Evolutionary conservation across 1,140 invertebrate genomes (phyloP).

Genomic region (Arctopsyche grandis): DNA sequence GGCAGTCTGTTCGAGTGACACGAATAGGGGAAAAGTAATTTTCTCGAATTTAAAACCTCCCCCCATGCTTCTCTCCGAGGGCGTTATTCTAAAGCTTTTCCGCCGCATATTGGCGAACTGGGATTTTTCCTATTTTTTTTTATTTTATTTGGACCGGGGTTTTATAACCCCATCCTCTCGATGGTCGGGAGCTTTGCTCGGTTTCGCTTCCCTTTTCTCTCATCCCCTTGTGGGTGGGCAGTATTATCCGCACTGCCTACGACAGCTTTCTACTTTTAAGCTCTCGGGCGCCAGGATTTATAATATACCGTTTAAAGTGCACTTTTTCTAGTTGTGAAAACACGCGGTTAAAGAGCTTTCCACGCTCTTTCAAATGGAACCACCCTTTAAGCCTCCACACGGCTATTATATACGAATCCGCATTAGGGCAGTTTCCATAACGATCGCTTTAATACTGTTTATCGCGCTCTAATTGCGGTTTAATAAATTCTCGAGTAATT

Average conservation of each 20-base stretch:
- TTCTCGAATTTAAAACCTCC: slow-evolving; percentile 36
- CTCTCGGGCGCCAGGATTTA: slow-evolving; percentile 33
- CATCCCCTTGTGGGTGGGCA: background rate
- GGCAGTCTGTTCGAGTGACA: background rate
- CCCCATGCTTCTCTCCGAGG: background rate
- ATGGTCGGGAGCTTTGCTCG: slow-evolving; percentile 13
- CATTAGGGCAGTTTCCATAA: background rate
- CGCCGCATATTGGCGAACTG: slow-evolving; percentile 28
- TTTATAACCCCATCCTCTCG: slow-evolving; percentile 3
- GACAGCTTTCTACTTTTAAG: slow-evolving; percentile 34
- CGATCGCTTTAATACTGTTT: background rate
- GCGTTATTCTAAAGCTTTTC: slow-evolving; percentile 31
- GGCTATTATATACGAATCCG: slow-evolving; percentile 12
- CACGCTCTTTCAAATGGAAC: slow-evolving; percentile 2
- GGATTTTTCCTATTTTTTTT: slow-evolving; percentile 33
- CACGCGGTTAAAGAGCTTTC: slow-evolving; percentile 5
- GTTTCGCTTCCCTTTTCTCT: slow-evolving; percentile 6
- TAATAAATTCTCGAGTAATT: slow-evolving; percentile 28
- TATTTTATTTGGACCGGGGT: slow-evolving; percentile 17
- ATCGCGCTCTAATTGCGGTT: background rate
- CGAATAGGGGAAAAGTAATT: slow-evolving; percentile 15
- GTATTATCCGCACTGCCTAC: slow-evolving; percentile 33
- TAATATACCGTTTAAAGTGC: slow-evolving; percentile 48
- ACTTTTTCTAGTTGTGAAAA: slow-evolving; percentile 35
- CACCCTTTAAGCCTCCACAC: background rate